These are phyloP conservation scores for Ondatra zibethicus DNA, from an alignment of 2,113 vertebrate species.

Conservation along the genomic window DNA sequence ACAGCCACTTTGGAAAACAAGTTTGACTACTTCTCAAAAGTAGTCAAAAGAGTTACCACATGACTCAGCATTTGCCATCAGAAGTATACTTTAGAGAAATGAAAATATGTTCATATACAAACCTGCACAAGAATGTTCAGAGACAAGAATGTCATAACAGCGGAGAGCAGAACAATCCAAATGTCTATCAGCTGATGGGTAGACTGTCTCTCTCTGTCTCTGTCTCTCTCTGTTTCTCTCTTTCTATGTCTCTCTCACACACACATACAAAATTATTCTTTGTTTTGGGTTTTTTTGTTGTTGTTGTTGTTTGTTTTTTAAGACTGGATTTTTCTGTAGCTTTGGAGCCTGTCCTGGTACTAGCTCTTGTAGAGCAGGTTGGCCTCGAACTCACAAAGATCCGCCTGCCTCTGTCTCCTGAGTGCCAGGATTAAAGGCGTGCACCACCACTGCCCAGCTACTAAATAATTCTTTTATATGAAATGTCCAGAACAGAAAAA, in stretches of 20 bases:
- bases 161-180: slow-evolving; percentile 28
- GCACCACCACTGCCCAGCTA: too few species aligned
- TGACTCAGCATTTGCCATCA: neutral
- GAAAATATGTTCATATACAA: slow-evolving; percentile 1
- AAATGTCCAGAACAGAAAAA: slow-evolving; percentile 1
- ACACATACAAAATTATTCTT: neutral
- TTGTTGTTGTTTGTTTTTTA: too few species aligned
- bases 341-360: too few species aligned
- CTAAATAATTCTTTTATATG: neutral
- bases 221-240: fast-evolving
- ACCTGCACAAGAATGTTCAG: slow-evolving; percentile 3
- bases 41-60: slow-evolving; percentile 7
- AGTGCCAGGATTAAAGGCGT: too few species aligned
- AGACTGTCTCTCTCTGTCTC: neutral
- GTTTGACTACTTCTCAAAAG: slow-evolving; percentile 10
- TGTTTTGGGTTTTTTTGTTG: too few species aligned
- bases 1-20: neutral
- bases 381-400: too few species aligned
- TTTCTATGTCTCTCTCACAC: neutral
- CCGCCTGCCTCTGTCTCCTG: too few species aligned
- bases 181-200: neutral
- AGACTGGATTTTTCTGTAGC: too few species aligned
- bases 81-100: neutral
- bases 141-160: slow-evolving; percentile 29
- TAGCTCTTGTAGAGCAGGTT: too few species aligned